These are phyloP conservation scores for Chelmon rostratus DNA, from an alignment of 2,797 vertebrate species.

Conservation along the genomic window DNA sequence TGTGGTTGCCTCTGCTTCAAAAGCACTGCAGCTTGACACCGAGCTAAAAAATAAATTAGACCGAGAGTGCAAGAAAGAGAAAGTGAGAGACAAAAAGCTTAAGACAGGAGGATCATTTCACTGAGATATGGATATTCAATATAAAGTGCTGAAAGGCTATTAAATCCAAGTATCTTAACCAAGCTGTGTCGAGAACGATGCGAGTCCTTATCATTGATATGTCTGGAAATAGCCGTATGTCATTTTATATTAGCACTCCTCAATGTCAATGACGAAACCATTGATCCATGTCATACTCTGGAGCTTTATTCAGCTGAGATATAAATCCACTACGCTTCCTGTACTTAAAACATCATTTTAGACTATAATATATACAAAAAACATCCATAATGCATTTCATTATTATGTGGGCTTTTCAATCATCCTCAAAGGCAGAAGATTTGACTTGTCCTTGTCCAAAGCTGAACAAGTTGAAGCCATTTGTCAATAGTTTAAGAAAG, in stretches of 20 bases:
- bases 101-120: conserved; percentile 43
- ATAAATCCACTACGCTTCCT: background rate
- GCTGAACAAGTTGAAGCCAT: conserved; percentile 11
- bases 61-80: background rate
- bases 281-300: conserved; percentile 6
- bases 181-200: conserved; percentile 23
- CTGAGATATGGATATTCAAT: conserved; percentile 59
- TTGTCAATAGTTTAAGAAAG: conserved; percentile 9
- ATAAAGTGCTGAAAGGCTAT: conserved; percentile 46
- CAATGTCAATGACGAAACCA: conserved; percentile 30
- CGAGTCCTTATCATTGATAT: conserved; percentile 1
- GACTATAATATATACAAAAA: background rate
- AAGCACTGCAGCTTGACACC: background rate
- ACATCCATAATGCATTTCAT: background rate
- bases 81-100: background rate
- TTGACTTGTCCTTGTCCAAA: background rate
- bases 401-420: conserved; percentile 10
- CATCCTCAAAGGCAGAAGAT: background rate
- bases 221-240: conserved; percentile 29
- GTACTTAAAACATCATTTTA: background rate
- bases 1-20: background rate
- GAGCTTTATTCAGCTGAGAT: background rate
- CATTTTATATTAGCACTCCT: conserved; percentile 30
- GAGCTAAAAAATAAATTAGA: conserved; percentile 11
- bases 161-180: conserved; percentile 49